Conservation (phyloP, 1,140 invertebrate species). For the Drosophila ercepeae region DNA sequence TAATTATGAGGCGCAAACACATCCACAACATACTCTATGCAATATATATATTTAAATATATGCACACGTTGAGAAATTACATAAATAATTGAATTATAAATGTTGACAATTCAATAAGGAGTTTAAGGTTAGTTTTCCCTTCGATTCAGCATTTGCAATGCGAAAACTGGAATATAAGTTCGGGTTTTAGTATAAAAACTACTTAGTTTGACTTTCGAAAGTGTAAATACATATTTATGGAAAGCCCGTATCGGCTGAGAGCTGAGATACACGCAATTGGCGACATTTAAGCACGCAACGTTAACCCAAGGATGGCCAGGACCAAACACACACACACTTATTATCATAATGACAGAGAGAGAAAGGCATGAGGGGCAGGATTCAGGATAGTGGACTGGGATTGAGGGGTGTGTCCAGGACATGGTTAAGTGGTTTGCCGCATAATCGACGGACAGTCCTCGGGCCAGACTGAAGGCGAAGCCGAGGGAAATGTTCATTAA, state of each 20-base stretch:
- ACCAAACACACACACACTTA: slow-evolving; percentile 49
- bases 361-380: neutral
- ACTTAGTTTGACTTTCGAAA: neutral
- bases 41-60: slow-evolving; percentile 26
- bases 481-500: slow-evolving; percentile 59
- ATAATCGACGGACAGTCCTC: slow-evolving; percentile 53
- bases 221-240: slow-evolving; percentile 17
- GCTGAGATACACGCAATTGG: slow-evolving; percentile 72
- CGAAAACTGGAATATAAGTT: too few species aligned
- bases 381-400: neutral
- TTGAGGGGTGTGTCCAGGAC: slow-evolving; percentile 34
- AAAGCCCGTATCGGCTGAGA: slow-evolving; percentile 6
- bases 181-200: neutral
- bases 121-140: too few species aligned
- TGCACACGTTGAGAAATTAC: slow-evolving; percentile 12
- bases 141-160: too few species aligned
- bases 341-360: slow-evolving; percentile 78
- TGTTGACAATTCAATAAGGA: neutral
- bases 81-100: neutral
- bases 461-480: neutral
- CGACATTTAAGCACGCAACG: slow-evolving; percentile 78
- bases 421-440: slow-evolving; percentile 67
- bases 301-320: slow-evolving; percentile 57
- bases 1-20: slow-evolving; percentile 66
- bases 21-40: slow-evolving; percentile 26